Percentiles rank a stretch among this genome's conserved stretches.
These are phyloP conservation scores for Agrypnus murinus DNA, from an alignment of 2,888 invertebrate genomes.

Conservation along the genomic window DNA sequence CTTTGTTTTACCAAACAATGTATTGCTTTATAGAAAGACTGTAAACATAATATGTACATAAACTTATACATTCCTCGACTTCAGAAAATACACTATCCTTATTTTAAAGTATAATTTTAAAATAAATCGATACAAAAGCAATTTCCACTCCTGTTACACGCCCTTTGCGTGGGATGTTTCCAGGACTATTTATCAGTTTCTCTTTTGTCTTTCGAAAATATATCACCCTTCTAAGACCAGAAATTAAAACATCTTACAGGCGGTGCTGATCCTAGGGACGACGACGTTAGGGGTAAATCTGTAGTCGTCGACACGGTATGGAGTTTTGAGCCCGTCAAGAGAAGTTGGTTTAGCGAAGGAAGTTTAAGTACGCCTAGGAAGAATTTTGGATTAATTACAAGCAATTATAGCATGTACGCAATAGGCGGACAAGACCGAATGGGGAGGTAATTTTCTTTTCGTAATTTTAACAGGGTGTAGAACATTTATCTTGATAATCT, in stretches of 20 bases:
- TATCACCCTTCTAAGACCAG: neutral
- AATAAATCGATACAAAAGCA: neutral
- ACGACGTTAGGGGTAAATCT: conserved; percentile 74
- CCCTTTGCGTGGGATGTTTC: conserved; percentile 2
- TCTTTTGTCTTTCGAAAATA: conserved; percentile 5
- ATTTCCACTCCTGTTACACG: conserved; percentile 8
- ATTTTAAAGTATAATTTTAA: conserved; percentile 4
- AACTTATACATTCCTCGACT: no score
- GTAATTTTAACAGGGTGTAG: neutral
- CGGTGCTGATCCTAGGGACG: conserved; percentile 79
- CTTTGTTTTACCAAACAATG: no score
- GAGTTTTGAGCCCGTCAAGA: conserved; percentile 79
- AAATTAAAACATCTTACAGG: conserved; percentile 69
- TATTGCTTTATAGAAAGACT: no score
- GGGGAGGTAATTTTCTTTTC: conserved; percentile 66
- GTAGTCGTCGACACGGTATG: conserved; percentile 78
- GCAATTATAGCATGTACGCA: conserved; percentile 79
- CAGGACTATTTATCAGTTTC: conserved; percentile 13
- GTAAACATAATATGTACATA: no score
- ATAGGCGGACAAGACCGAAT: conserved; percentile 82
- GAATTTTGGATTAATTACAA: conserved; percentile 81
- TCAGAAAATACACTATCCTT: neutral
- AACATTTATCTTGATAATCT: conserved; percentile 10
- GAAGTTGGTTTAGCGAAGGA: conserved; percentile 79
- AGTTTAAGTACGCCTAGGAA: conserved; percentile 77